These are phyloP conservation scores for Columba janthina DNA, from an alignment of 2,113 vertebrate genomes.

Conservation along the genomic window DNA sequence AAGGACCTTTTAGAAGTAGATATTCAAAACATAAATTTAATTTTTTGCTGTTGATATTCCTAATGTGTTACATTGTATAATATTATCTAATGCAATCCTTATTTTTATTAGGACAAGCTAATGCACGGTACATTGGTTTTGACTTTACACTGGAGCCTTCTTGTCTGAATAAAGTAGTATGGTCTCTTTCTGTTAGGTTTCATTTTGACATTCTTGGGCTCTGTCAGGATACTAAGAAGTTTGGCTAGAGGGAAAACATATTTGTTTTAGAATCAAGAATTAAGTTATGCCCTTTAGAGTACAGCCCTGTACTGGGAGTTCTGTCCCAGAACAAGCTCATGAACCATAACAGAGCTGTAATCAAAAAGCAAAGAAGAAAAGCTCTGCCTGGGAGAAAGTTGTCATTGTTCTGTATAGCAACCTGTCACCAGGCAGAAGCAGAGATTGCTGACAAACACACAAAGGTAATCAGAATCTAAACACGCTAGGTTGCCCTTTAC, in stretches of 20 bases:
- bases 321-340: conserved; percentile 4
- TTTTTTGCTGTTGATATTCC: background rate
- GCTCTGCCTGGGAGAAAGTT: background rate
- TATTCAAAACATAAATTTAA: background rate
- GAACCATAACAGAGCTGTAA: background rate
- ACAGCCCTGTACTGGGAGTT: background rate
- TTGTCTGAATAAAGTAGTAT: background rate
- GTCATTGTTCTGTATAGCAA: background rate
- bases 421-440: background rate
- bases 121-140: background rate
- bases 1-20: background rate
- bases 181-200: background rate
- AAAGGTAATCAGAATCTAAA: background rate
- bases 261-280: conserved; percentile 4
- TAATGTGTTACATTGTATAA: background rate
- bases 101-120: background rate
- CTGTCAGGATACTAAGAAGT: conserved; percentile 9
- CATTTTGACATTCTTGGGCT: background rate
- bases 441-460: background rate
- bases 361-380: conserved; percentile 11
- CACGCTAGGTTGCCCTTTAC: background rate
- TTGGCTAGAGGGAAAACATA: conserved; percentile 7
- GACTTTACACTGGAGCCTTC: background rate
- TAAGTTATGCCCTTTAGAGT: background rate
- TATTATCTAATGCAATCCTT: background rate